Percentiles rank a stretch among this genome's conserved stretches.
Evolutionary conservation across 2,797 vertebrate genomes (phyloP).

Genomic region (Cryptoprocta ferox): DNA sequence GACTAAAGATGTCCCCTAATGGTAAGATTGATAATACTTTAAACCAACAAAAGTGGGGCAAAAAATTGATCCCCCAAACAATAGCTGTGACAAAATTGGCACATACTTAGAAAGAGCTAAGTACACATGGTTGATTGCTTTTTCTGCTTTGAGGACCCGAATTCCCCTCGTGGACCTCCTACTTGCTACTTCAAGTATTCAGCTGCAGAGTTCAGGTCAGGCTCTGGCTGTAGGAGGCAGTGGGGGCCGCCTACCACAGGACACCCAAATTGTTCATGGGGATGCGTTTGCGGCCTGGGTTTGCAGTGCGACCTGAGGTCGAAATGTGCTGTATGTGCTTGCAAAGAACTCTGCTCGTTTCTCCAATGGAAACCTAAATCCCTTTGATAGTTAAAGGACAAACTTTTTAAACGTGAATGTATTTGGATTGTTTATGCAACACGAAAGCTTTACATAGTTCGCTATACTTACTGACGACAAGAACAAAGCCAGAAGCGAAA

Average conservation of each 20-base stretch:
- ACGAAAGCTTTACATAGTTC: conserved; percentile 80
- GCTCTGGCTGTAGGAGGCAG: conserved; percentile 93
- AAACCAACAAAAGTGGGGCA: conserved; percentile 82
- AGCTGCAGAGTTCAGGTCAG: conserved; percentile 91
- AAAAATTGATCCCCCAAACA: conserved; percentile 85
- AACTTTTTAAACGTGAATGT: conserved; percentile 86
- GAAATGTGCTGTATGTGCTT: conserved; percentile 86
- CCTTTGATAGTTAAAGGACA: conserved; percentile 86
- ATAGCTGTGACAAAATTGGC: conserved; percentile 93
- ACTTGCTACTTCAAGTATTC: conserved; percentile 99
- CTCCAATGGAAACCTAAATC: conserved; percentile 82
- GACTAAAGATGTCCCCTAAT: conserved; percentile 80
- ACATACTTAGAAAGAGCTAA: conserved; percentile 93
- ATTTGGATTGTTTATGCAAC: conserved; percentile 81
- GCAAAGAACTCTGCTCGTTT: conserved; percentile 84
- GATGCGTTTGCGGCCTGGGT: conserved; percentile 84
- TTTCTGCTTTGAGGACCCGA: conserved; percentile 85
- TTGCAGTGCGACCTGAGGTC: conserved; percentile 87
- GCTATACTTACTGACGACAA: conserved; percentile 82
- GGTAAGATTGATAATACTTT: conserved; percentile 82
- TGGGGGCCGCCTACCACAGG: conserved; percentile 83
- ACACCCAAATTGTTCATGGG: conserved; percentile 88
- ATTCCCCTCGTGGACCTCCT: conserved; percentile 90
- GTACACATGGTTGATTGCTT: conserved; percentile 83
- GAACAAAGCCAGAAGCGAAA: conserved; percentile 82